Percentiles rank a stretch among this genome's conserved stretches.
phyloP scores from a whole-genome alignment of 1,140 invertebrate species.

The Meteorus sp. region DNA sequence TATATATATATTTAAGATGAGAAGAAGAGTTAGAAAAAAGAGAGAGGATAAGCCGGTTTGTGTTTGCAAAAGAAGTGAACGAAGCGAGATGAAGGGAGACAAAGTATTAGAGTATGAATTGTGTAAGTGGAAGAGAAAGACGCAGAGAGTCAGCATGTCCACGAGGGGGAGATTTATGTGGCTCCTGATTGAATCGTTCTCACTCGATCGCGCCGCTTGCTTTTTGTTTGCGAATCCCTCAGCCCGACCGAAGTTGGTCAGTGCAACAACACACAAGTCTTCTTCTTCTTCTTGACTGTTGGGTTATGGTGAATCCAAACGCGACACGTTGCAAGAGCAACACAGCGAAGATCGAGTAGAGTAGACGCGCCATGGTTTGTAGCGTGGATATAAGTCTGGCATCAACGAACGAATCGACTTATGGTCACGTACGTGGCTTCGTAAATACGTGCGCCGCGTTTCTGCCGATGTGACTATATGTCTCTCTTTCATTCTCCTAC shows the following conservation, averaged over 20 bases:
- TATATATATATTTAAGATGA: not conserved
- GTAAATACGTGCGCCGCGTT: slow-evolving; percentile 8
- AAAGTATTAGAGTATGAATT: slow-evolving; percentile 22
- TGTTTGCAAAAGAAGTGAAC: slow-evolving; percentile 4
- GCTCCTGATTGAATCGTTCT: slow-evolving; percentile 62
- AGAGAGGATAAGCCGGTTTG: slow-evolving; percentile 15
- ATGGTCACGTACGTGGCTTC: slow-evolving; percentile 16
- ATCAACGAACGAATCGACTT: slow-evolving; percentile 19
- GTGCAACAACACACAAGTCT: no score
- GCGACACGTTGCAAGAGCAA: not conserved
- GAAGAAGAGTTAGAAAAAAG: slow-evolving; percentile 22
- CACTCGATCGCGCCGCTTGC: slow-evolving; percentile 51
- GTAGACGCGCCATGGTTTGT: slow-evolving; percentile 15
- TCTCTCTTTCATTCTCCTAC: no score
- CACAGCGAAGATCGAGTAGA: not conserved
- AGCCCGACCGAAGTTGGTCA: slow-evolving; percentile 28
- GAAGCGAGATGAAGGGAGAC: not conserved
- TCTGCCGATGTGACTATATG: no score
- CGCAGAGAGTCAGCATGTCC: slow-evolving; percentile 51
- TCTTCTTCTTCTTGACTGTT: no score
- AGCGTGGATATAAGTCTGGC: not conserved
- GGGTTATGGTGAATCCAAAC: no score
- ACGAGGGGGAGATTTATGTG: slow-evolving; percentile 59
- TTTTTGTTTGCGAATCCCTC: slow-evolving; percentile 34
- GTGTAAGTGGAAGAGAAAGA: slow-evolving; percentile 19